Evolutionary conservation across 1,140 invertebrate genomes (phyloP), one percentile per base, ranked within the genome.

Genomic region (Drosophila truncata): DNA sequence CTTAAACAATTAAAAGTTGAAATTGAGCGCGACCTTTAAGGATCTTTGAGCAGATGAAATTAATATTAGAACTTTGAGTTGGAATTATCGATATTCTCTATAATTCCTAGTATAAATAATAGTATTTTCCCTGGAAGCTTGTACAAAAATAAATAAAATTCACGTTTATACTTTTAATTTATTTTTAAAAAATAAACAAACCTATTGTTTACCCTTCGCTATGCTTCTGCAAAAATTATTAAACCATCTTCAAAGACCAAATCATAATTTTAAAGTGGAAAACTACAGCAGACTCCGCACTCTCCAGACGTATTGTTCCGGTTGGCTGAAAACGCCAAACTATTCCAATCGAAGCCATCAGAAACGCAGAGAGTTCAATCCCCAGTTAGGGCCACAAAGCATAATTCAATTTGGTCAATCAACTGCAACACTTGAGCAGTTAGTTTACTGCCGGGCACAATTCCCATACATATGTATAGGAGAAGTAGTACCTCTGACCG

Each of bases 401-500:
- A 80, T 79, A 83, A 84, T 76, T 84, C 81, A 83, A 84, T 84
- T 84, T 72, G 81, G 81, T 80, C 76, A 84, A 84, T 84, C 71
- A 74, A 74, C 27, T 54, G 57, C 74, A 78, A 78, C 64, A 59
- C 55, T 77, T 77, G 54, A 65, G 64, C 73, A 60, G 47, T 66
- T 67, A 59, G 72, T 49, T 60, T 77, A 61, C 55, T 52, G 73
- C 55, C 55, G 3, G n/a, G 33, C 41, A 46, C 52, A n/a, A n/a
- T n/a, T n/a, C n/a, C n/a, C n/a, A 72, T 16, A 74, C 25, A 73
- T 18, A 52, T 37, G 27, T 27, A 35, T 33, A 71, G 33, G 57
- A 50, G 33, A n/a, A 55, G 33, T 69, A 50, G 33, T 25, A 55
- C 35, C 27, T 37, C 27, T 27, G 27, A 29, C 39, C 25, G 71